A percentile compares a stretch with the other conserved stretches of the same genome.
Evolutionary conservation across 2,888 invertebrate genomes (phyloP).

Genomic region (Eupithecia pulchellata): DNA sequence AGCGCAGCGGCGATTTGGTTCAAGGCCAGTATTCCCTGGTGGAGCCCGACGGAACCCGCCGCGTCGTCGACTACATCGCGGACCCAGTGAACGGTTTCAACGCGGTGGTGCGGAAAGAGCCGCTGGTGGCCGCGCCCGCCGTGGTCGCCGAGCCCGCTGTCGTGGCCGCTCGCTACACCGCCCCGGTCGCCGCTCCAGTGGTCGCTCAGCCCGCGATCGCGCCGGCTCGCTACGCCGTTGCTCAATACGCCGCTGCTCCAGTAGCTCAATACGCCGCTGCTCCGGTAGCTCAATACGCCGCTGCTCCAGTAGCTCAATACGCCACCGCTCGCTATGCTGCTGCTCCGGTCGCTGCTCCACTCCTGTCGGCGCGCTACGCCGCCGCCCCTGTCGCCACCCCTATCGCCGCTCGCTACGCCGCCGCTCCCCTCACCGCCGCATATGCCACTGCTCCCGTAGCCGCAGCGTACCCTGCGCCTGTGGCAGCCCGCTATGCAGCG

Average conservation of each 20-base stretch:
- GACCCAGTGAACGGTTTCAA: slow-evolving; percentile 77
- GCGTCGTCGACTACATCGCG: slow-evolving; percentile 73
- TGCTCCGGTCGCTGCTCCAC: slow-evolving; percentile 38
- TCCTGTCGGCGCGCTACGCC: slow-evolving; percentile 23
- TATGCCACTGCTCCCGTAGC: slow-evolving; percentile 42
- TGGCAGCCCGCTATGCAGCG: slow-evolving; percentile 44
- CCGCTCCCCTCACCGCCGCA: slow-evolving; percentile 48
- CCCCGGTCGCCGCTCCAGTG: slow-evolving; percentile 51
- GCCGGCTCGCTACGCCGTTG: slow-evolving; percentile 58
- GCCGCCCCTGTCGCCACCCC: slow-evolving; percentile 53
- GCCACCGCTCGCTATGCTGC: slow-evolving; percentile 30
- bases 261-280: slow-evolving; percentile 49
- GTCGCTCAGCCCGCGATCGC: slow-evolving; percentile 57
- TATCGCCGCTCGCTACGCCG: slow-evolving; percentile 52
- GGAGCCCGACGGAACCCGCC: slow-evolving; percentile 75
- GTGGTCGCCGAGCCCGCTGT: slow-evolving; percentile 58
- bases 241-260: slow-evolving; percentile 17
- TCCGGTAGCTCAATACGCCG: slow-evolving; percentile 52
- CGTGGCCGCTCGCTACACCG: slow-evolving; percentile 48
- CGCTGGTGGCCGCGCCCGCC: slow-evolving; percentile 52
- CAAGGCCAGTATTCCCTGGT: slow-evolving; percentile 76
- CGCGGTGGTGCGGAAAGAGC: slow-evolving; percentile 76
- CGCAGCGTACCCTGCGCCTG: slow-evolving; percentile 54
- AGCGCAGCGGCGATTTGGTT: slow-evolving; percentile 84
- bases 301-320: slow-evolving; percentile 49